Conservation (phyloP, 2,797 vertebrate genomes). For the Gadopsis bispinosus region DNA sequence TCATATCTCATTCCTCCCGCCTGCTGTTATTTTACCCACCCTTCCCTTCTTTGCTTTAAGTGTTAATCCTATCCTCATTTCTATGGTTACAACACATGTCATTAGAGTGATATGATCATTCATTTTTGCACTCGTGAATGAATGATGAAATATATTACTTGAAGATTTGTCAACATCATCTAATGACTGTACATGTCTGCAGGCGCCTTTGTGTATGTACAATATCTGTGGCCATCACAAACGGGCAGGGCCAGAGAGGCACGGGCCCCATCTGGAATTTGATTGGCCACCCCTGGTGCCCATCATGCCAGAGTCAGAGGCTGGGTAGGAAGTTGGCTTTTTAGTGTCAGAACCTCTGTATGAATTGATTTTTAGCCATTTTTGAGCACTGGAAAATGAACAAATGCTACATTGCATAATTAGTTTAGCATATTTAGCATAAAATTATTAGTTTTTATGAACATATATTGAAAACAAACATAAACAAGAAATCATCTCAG, state of each 20-base stretch:
- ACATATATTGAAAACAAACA: neutral
- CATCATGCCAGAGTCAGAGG: neutral
- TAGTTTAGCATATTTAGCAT: neutral
- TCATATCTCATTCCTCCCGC: constrained; percentile 63
- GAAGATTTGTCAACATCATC: constrained; percentile 14
- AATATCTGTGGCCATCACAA: neutral
- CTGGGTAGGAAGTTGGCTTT: neutral
- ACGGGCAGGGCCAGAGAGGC: neutral
- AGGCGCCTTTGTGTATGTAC: constrained; percentile 16
- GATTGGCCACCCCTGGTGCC: too few relatives aligned
- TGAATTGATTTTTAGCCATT: neutral
- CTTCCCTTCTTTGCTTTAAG: constrained; percentile 45
- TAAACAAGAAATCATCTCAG: neutral
- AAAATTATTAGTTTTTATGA: neutral
- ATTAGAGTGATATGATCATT: constrained; percentile 33
- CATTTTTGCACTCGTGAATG: neutral
- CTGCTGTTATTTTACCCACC: constrained; percentile 58
- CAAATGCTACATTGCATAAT: neutral
- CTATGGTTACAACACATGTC: constrained; percentile 35
- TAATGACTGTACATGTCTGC: constrained; percentile 17
- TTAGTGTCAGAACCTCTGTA: neutral
- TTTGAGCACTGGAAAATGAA: constrained; percentile 1
- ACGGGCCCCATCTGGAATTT: neutral
- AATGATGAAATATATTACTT: constrained; percentile 12
- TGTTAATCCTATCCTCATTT: constrained; percentile 61